A percentile compares a stretch with the other conserved stretches of the same genome.
phyloP scores from a whole-genome alignment of 2,797 vertebrate genomes.

The Sitta carolinensis region DNA sequence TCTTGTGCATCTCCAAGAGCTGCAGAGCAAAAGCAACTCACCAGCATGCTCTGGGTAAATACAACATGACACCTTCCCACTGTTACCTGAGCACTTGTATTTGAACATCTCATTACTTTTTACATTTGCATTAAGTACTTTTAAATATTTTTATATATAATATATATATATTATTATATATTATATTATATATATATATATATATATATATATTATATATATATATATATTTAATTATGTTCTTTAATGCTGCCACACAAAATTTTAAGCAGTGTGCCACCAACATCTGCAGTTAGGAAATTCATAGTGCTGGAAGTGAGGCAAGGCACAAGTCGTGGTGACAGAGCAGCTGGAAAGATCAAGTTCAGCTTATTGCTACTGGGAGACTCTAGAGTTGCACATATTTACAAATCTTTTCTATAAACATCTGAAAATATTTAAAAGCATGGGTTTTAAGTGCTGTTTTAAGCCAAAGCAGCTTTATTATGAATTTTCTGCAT shows the following conservation, averaged over 20 bases:
- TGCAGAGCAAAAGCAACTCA: not conserved
- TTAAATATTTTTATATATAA: not conserved
- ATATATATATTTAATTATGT: too few relatives aligned
- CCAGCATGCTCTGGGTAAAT: not conserved
- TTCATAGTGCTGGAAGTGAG: not conserved
- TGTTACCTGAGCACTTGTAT: not conserved
- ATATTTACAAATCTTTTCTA: not conserved
- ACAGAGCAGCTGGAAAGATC: not conserved
- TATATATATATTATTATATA: too few relatives aligned
- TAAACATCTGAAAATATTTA: not conserved
- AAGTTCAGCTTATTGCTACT: not conserved
- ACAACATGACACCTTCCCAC: not conserved
- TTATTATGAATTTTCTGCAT: not conserved
- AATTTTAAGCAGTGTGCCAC: not conserved
- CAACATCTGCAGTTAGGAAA: not conserved
- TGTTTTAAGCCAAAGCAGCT: not conserved
- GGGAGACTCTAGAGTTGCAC: not conserved
- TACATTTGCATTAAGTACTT: not conserved
- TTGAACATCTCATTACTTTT: not conserved
- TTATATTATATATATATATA: too few relatives aligned
- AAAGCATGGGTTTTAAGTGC: not conserved
- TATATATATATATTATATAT: too few relatives aligned
- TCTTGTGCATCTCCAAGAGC: not conserved
- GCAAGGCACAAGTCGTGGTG: accelerated
- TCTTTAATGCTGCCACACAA: not conserved